phyloP scores from a whole-genome alignment of 2,888 invertebrate genomes.

The Drosophila niveifrons region DNA sequence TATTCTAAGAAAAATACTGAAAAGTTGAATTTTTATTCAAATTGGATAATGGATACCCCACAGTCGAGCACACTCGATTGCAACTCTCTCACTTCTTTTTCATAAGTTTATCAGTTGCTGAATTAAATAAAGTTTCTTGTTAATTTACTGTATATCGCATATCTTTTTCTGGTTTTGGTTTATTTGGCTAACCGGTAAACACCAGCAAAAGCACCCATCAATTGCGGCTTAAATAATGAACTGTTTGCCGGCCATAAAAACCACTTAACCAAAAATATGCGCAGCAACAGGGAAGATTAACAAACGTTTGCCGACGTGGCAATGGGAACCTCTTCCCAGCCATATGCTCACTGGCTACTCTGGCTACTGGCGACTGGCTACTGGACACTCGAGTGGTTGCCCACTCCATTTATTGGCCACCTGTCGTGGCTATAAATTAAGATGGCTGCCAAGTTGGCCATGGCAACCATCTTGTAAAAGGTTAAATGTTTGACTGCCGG shows the following conservation, averaged over 20 bases:
- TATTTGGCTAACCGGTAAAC: conserved; percentile 21
- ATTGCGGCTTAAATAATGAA: conserved; percentile 68
- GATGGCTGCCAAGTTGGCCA: conserved; percentile 43
- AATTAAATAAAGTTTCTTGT: background rate
- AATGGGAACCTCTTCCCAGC: background rate
- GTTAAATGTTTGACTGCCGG: conserved; percentile 73
- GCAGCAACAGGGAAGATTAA: conserved; percentile 24
- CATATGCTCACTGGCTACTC: background rate
- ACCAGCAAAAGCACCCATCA: conserved; percentile 44
- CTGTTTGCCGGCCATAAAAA: conserved; percentile 71
- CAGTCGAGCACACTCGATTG: no score
- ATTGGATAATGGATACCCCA: no score
- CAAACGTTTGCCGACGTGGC: conserved; percentile 6
- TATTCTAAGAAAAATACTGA: no score
- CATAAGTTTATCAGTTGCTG: background rate
- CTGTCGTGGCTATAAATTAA: conserved; percentile 65
- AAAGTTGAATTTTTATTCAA: no score
- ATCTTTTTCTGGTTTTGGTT: conserved; percentile 1
- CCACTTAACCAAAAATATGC: conserved; percentile 74
- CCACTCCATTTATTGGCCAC: conserved; percentile 30
- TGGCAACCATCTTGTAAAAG: conserved; percentile 73
- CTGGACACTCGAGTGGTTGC: background rate
- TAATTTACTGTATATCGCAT: background rate
- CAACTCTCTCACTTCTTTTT: background rate
- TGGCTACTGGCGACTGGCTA: background rate